Conservation (phyloP, 2,888 invertebrate genomes). For the Serrognathus titanus region DNA sequence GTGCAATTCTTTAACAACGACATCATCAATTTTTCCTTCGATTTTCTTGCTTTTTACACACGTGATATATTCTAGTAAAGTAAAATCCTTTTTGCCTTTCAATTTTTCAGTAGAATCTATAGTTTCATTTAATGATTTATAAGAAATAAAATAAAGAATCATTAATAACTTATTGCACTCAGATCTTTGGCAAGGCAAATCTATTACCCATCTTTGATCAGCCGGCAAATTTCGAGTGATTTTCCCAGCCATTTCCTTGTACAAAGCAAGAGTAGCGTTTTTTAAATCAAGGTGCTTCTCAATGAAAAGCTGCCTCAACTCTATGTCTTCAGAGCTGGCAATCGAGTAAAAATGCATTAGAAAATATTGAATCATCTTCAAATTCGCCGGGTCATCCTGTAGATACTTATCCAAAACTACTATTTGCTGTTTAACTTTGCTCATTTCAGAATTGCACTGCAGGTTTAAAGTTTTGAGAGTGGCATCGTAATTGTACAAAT, state of each 20-base stretch:
- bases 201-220: constrained; percentile 42
- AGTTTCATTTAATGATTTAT: constrained; percentile 3
- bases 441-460: constrained; percentile 52
- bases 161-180: constrained; percentile 22
- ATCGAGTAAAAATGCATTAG: constrained; percentile 48
- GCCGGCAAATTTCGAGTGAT: constrained; percentile 28
- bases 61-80: constrained; percentile 51
- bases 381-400: background rate
- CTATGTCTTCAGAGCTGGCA: constrained; percentile 42
- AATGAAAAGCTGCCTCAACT: constrained; percentile 35
- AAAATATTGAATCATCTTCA: constrained; percentile 28
- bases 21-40: constrained; percentile 52
- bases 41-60: constrained; percentile 44
- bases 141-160: constrained; percentile 22
- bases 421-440: constrained; percentile 56
- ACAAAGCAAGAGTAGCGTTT: background rate
- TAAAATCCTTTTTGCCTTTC: constrained; percentile 44
- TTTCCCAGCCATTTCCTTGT: background rate
- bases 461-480: constrained; percentile 50
- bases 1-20: constrained; percentile 55
- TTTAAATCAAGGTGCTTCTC: background rate
- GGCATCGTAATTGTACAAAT: constrained; percentile 35
- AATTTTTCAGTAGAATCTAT: constrained; percentile 21
- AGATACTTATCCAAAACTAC: constrained; percentile 37
- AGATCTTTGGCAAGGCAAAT: constrained; percentile 24